These are phyloP conservation scores for Alosa alosa DNA, from an alignment of 2,113 vertebrate species.

Conservation along the genomic window DNA sequence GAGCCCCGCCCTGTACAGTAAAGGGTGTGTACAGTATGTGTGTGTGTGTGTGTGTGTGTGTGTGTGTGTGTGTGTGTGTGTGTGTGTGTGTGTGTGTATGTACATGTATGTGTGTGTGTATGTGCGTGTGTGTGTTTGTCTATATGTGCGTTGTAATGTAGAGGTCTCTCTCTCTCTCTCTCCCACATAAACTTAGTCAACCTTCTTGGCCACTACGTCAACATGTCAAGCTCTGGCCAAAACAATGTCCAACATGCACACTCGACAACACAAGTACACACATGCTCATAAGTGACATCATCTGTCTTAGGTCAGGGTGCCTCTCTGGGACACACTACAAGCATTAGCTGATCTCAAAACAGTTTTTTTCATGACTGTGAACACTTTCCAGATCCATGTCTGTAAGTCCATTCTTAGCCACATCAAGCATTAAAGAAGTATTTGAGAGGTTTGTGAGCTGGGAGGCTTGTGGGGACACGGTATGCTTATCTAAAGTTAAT, in stretches of 20 bases:
- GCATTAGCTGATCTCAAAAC: not conserved
- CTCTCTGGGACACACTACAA: not conserved
- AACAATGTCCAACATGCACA: not conserved
- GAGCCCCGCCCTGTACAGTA: not conserved
- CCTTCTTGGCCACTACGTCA: conserved; percentile 22
- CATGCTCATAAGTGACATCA: not conserved
- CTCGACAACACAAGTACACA: not conserved
- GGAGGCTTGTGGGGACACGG: no score
- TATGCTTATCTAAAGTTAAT: no score
- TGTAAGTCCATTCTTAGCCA: no score
- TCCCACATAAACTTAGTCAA: not conserved
- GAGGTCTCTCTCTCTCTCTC: not conserved
- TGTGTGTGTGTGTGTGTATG: conserved; percentile 36
- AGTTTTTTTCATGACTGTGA: no score
- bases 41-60: conserved; percentile 37
- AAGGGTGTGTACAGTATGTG: conserved; percentile 24
- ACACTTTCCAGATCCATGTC: no score
- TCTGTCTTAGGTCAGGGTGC: not conserved
- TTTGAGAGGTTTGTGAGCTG: no score
- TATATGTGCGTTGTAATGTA: not conserved
- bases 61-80: conserved; percentile 13
- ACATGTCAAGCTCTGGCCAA: not conserved
- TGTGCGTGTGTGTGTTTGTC: conserved; percentile 33
- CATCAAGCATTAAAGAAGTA: no score
- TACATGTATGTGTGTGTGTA: not conserved